These are phyloP conservation scores for Harmothoe impar DNA, from an alignment of 2,888 invertebrate species.

Conservation along the genomic window DNA sequence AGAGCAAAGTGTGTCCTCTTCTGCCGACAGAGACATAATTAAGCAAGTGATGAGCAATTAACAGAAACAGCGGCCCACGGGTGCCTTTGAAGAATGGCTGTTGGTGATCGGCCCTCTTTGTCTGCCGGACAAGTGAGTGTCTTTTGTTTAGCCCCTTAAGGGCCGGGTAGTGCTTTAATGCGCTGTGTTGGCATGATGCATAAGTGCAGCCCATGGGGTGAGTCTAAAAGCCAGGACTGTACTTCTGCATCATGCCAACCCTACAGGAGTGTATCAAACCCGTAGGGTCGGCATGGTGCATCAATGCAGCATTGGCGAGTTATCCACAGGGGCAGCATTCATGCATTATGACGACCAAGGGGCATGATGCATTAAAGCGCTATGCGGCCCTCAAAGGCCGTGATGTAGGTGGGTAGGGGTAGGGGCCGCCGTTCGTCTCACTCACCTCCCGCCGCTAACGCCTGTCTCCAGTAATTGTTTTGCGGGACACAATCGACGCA, in stretches of 20 bases:
- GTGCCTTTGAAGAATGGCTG: slow-evolving; percentile 27
- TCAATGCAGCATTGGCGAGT: too few species aligned
- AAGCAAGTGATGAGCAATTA: slow-evolving; percentile 53
- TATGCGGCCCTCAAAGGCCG: background rate
- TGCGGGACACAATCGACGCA: background rate
- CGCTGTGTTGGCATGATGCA: too few species aligned
- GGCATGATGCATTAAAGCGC: too few species aligned
- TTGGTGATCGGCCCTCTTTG: slow-evolving; percentile 10
- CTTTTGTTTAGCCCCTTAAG: background rate
- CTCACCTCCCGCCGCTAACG: slow-evolving; percentile 14
- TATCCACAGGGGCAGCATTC: too few species aligned
- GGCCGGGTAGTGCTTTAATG: too few species aligned
- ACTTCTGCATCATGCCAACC: too few species aligned
- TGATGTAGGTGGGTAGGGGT: background rate
- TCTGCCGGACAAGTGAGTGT: background rate
- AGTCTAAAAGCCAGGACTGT: too few species aligned
- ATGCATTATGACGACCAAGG: too few species aligned
- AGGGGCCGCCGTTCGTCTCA: background rate
- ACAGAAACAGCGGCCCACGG: background rate
- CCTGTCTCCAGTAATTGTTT: slow-evolving; percentile 29
- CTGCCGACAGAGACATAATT: slow-evolving; percentile 17
- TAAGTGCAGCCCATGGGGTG: too few species aligned
- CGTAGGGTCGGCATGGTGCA: too few species aligned
- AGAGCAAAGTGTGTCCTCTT: background rate
- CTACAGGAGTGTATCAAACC: too few species aligned